phyloP scores from a whole-genome alignment of 2,113 vertebrate species.

The Cavia porcellus region DNA sequence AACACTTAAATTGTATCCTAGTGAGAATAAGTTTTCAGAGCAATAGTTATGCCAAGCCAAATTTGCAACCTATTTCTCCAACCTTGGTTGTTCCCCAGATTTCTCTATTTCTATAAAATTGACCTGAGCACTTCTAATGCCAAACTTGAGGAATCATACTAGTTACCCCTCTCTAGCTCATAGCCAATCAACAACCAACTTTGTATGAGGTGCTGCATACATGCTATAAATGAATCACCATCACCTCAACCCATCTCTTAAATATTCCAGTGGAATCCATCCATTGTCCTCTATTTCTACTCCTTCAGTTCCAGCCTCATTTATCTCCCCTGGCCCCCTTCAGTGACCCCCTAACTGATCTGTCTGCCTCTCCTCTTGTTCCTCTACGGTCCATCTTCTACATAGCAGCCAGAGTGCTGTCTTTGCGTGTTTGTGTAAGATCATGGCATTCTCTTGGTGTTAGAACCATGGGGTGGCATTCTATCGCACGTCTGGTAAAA shows the following conservation, averaged over 20 bases:
- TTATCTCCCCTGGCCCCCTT: background rate
- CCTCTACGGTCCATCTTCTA: background rate
- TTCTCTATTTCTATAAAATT: conserved; percentile 40
- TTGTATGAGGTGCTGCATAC: background rate
- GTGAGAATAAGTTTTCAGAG: background rate
- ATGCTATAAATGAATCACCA: background rate
- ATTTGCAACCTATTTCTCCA: background rate
- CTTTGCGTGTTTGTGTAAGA: background rate
- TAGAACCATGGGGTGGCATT: conserved; percentile 22
- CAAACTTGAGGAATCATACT: background rate
- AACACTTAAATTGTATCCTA: conserved; percentile 8
- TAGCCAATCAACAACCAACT: background rate
- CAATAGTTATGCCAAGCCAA: background rate
- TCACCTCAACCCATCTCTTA: background rate
- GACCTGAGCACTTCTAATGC: background rate
- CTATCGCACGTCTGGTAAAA: conserved; percentile 4
- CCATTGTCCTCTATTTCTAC: background rate
- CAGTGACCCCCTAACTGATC: background rate
- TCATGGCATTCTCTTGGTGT: conserved; percentile 34
- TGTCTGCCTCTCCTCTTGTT: background rate
- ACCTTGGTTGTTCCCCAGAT: background rate
- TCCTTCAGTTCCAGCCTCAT: background rate
- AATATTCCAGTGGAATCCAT: background rate
- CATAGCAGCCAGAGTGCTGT: background rate
- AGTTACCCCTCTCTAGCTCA: background rate